Conservation (phyloP, 2,888 invertebrate species). For the Lutraria lutraria region DNA sequence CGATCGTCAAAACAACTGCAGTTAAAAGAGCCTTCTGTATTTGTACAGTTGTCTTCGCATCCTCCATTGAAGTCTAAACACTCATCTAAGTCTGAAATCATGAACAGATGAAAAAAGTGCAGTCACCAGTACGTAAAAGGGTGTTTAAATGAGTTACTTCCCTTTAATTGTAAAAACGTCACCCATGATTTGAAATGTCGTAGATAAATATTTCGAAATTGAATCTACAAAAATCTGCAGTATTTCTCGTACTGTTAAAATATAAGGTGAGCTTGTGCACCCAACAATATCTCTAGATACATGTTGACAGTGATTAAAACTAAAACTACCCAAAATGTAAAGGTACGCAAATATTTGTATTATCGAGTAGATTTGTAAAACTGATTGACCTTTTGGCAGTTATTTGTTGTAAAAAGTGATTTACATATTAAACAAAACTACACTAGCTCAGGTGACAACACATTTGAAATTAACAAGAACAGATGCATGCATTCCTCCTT, state of each 20-base stretch:
- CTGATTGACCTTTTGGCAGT: too few relatives aligned
- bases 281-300: too few relatives aligned
- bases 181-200: neutral
- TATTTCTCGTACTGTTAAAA: neutral
- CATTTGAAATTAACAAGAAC: neutral
- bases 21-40: conserved; percentile 33
- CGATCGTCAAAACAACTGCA: conserved; percentile 30
- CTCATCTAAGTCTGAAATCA: conserved; percentile 39
- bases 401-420: too few relatives aligned
- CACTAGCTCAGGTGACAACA: neutral
- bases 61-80: conserved; percentile 45
- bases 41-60: conserved; percentile 44
- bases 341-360: too few relatives aligned
- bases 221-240: neutral
- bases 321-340: neutral
- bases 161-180: neutral
- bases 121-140: too few relatives aligned
- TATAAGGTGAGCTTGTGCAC: too few relatives aligned
- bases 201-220: neutral
- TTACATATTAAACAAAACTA: neutral
- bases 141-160: neutral
- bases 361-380: too few relatives aligned
- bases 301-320: neutral
- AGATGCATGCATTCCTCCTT: too few relatives aligned
- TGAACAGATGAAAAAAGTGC: neutral